Evolutionary conservation across 2,797 vertebrate species (phyloP).

Genomic region (Taeniopygia guttata): DNA sequence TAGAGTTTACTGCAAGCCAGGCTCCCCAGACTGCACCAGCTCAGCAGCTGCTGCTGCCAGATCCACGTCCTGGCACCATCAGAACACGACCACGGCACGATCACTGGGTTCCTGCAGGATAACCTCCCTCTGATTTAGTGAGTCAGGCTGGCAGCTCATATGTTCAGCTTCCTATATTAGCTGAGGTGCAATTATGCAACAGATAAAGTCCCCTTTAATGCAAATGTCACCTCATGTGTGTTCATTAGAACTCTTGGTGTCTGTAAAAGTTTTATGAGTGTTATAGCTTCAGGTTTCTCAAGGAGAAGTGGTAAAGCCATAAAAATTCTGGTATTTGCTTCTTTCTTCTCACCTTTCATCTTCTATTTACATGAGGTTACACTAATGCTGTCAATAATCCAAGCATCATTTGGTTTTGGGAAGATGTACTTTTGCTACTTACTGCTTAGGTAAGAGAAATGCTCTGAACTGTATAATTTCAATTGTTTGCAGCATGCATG

Average conservation of each 20-base stretch:
- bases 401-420: conserved; percentile 6
- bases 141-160: not conserved
- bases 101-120: not conserved
- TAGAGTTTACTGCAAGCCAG: not conserved
- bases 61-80: not conserved
- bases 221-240: not conserved
- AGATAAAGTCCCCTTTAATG: not conserved
- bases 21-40: not conserved
- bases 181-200: conserved; percentile 2
- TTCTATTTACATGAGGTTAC: conserved; percentile 16
- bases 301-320: conserved; percentile 7
- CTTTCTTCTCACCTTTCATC: conserved; percentile 26
- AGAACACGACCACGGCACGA: rapidly evolving
- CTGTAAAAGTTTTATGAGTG: not conserved
- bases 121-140: not conserved
- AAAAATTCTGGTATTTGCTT: conserved; percentile 27
- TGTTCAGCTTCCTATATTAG: not conserved
- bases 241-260: not conserved
- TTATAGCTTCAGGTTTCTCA: conserved; percentile 5
- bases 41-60: not conserved
- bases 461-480: conserved; percentile 34
- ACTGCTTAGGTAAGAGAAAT: not conserved
- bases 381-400: conserved; percentile 53
- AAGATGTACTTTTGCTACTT: not conserved
- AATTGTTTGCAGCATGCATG: not conserved